Evolutionary conservation across 2,888 invertebrate genomes (phyloP).

Genomic region (Agonopterix arenella): DNA sequence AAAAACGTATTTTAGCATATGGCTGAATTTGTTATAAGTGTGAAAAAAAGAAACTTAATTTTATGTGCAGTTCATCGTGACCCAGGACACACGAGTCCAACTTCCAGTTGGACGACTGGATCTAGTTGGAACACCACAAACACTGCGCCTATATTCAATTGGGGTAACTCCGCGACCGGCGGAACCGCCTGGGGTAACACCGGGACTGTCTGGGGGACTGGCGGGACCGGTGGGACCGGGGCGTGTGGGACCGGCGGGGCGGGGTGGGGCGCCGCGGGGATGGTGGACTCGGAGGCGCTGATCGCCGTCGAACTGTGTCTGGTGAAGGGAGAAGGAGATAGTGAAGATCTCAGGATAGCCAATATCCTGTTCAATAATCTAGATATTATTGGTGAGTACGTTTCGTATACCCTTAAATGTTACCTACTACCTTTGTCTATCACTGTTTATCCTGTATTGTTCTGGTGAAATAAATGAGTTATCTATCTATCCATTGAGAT

Average conservation of each 20-base stretch:
- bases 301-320: constrained; percentile 78
- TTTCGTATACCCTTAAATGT: no score
- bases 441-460: no score
- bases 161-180: constrained; percentile 70
- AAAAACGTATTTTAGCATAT: no score
- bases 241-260: constrained; percentile 73
- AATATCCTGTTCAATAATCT: constrained; percentile 95
- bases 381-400: constrained; percentile 90
- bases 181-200: constrained; percentile 77
- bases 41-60: no score
- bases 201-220: constrained; percentile 83
- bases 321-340: constrained; percentile 62
- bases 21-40: no score
- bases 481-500: no score
- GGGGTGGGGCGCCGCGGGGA: constrained; percentile 81
- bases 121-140: constrained; percentile 26
- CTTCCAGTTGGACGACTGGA: constrained; percentile 31
- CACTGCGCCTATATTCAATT: constrained; percentile 56
- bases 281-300: constrained; percentile 89
- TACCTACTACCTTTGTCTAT: no score
- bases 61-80: constrained; percentile 21
- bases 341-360: constrained; percentile 81
- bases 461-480: no score
- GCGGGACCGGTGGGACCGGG: constrained; percentile 84
- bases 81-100: constrained; percentile 34